A percentile compares a stretch with the other conserved stretches of the same genome.
These are phyloP conservation scores for Eueides isabella DNA, from an alignment of 1,140 invertebrate species.

Conservation along the genomic window DNA sequence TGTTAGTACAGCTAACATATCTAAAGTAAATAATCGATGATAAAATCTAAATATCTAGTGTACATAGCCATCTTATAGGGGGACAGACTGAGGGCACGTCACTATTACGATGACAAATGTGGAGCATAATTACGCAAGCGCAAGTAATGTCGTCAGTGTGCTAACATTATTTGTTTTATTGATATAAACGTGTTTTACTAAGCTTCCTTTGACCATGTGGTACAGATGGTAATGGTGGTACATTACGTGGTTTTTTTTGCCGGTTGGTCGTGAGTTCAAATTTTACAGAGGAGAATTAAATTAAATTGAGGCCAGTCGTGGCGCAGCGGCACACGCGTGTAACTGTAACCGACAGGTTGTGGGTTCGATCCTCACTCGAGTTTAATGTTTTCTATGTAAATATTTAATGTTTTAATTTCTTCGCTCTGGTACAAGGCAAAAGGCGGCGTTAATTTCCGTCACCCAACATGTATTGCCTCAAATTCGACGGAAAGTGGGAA, in stretches of 20 bases:
- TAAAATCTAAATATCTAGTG: neutral
- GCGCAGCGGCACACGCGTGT: too few relatives aligned
- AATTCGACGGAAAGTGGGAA: too few relatives aligned
- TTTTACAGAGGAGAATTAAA: neutral
- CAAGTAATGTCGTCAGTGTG: neutral
- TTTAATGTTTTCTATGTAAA: too few relatives aligned
- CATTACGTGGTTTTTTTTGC: neutral
- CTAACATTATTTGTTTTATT: constrained; percentile 8
- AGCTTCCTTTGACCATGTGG: neutral
- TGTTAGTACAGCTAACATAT: neutral
- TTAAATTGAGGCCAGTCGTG: too few relatives aligned
- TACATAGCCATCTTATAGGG: neutral
- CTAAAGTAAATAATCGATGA: neutral
- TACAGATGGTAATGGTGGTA: neutral
- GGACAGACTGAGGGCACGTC: neutral
- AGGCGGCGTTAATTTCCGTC: too few relatives aligned
- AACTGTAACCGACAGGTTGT: too few relatives aligned
- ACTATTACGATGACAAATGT: constrained; percentile 14
- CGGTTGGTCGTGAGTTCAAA: neutral
- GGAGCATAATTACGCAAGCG: neutral
- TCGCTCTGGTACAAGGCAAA: too few relatives aligned
- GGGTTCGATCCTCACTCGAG: too few relatives aligned
- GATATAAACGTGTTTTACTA: neutral
- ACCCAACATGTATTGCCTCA: too few relatives aligned
- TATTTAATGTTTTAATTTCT: too few relatives aligned